Evolutionary conservation across 2,797 vertebrate species (phyloP).

Genomic region (Propithecus perrieri): DNA sequence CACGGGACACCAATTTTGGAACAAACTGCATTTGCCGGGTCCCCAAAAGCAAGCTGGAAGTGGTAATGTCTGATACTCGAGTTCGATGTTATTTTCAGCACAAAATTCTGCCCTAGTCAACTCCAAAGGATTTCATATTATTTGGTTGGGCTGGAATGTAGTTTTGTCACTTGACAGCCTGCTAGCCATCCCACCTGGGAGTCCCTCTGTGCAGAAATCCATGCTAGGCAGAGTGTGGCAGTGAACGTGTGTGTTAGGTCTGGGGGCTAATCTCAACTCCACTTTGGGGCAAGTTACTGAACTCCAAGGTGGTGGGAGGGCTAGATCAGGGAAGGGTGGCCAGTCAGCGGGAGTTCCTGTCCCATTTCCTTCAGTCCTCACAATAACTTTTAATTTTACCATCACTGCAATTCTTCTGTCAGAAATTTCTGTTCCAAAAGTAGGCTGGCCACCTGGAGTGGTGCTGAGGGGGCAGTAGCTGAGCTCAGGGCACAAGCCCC

Average conservation of each 20-base stretch:
- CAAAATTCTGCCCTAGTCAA: not conserved
- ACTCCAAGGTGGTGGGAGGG: not conserved
- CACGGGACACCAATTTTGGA: constrained; percentile 98
- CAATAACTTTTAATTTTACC: not conserved
- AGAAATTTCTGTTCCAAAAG: not conserved
- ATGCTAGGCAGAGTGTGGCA: not conserved
- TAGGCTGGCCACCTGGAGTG: not conserved
- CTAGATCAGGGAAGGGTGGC: not conserved
- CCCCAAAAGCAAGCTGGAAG: constrained; percentile 98
- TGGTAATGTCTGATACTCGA: constrained; percentile 86
- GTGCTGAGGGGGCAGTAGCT: not conserved
- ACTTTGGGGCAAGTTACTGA: not conserved
- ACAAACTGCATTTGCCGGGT: constrained; percentile 99
- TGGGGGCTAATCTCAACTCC: not conserved
- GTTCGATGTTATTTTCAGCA: not conserved
- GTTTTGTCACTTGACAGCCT: not conserved
- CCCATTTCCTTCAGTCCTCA: not conserved
- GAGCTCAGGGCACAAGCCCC: not conserved
- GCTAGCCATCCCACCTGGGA: not conserved
- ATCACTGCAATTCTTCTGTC: not conserved
- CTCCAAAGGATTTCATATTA: not conserved
- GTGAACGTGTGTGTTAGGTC: not conserved
- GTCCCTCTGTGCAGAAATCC: not conserved
- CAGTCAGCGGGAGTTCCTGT: not conserved
- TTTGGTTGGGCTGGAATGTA: not conserved